A percentile compares a stretch with the other conserved stretches of the same genome.
Evolutionary conservation across 2,113 vertebrate genomes (phyloP).

Genomic region (Xyliphius kryptos): DNA sequence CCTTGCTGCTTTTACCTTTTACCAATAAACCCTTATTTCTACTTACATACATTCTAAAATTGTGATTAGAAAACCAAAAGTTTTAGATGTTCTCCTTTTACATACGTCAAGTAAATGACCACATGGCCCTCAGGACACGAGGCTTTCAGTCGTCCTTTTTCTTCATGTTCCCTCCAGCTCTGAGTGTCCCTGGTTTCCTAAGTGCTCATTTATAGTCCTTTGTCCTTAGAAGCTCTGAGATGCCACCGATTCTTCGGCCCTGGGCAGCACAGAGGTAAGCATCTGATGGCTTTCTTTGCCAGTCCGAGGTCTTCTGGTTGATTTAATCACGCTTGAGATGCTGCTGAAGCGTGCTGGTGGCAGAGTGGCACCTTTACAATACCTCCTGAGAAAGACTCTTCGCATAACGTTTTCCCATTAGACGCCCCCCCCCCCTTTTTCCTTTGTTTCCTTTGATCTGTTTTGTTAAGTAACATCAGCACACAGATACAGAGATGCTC

Average conservation of each 20-base stretch:
- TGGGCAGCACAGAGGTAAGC: constrained; percentile 34
- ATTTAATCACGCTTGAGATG: constrained; percentile 13
- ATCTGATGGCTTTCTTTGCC: constrained; percentile 33
- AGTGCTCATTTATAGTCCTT: constrained; percentile 38
- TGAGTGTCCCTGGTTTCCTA: background rate
- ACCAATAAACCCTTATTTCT: no score
- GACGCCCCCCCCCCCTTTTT: constrained; percentile 32
- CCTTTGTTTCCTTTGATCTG: constrained; percentile 34
- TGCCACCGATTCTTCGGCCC: constrained; percentile 52
- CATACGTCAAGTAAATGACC: no score
- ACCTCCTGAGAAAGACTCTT: constrained; percentile 34
- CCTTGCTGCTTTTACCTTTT: no score
- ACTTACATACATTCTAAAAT: no score
- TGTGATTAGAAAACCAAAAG: no score
- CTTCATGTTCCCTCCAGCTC: constrained; percentile 2
- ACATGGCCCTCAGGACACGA: constrained; percentile 1
- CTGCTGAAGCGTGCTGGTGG: constrained; percentile 20
- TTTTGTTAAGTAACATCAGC: constrained; percentile 52
- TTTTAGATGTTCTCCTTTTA: no score
- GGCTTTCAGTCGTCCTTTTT: background rate
- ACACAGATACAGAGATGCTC: constrained; percentile 42
- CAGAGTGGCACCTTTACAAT: constrained; percentile 1
- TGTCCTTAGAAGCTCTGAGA: constrained; percentile 47
- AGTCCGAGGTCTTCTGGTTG: constrained; percentile 13
- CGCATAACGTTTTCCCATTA: constrained; percentile 31